Conservation (phyloP, 2,797 vertebrate species). For the Alosa sapidissima region DNA sequence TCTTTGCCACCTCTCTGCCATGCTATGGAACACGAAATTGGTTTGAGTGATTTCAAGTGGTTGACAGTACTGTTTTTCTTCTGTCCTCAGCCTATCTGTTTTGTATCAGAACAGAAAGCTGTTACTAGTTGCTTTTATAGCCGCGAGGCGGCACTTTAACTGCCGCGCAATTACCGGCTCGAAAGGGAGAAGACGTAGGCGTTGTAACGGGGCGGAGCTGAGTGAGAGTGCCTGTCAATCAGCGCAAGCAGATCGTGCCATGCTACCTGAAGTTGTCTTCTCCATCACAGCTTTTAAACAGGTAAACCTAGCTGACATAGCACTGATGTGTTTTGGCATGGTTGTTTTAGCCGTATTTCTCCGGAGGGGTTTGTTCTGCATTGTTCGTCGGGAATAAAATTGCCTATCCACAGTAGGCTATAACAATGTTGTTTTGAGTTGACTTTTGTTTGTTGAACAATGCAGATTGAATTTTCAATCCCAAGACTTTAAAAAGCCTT, state of each 20-base stretch:
- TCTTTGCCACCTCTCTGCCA: background rate
- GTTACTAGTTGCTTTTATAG: background rate
- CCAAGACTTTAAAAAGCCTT: background rate
- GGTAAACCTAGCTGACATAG: background rate
- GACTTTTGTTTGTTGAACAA: background rate
- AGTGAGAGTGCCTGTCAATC: constrained; percentile 14
- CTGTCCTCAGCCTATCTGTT: background rate
- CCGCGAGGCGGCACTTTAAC: background rate
- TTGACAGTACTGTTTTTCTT: background rate
- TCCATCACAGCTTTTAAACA: background rate
- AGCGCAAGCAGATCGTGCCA: background rate
- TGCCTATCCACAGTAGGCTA: background rate
- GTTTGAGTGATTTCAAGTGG: background rate
- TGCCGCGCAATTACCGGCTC: background rate
- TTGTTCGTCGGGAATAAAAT: background rate
- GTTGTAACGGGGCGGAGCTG: background rate
- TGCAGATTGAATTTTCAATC: background rate
- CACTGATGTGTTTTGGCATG: background rate
- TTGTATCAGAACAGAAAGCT: background rate
- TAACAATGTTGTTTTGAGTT: background rate
- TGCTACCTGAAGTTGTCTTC: background rate
- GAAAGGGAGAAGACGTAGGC: background rate
- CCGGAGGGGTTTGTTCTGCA: background rate
- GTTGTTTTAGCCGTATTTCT: background rate
- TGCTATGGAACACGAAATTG: background rate